Percentiles rank a stretch among this genome's conserved stretches.
These are phyloP conservation scores for Morus bassanus DNA, from an alignment of 2,797 vertebrate genomes.

Conservation along the genomic window DNA sequence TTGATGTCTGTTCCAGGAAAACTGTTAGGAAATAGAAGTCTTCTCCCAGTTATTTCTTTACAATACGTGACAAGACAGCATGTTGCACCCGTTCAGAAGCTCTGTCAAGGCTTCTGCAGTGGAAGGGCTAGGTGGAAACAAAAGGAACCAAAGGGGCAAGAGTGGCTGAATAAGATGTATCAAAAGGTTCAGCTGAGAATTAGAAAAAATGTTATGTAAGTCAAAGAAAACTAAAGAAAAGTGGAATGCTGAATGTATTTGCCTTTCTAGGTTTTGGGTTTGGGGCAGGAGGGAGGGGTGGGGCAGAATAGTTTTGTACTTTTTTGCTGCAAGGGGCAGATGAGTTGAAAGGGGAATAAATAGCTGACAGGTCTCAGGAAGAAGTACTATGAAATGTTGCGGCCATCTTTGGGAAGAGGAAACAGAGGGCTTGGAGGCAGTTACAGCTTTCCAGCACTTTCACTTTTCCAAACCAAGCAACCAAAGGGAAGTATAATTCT, in stretches of 20 bases:
- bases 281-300: fast-evolving
- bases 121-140: background rate
- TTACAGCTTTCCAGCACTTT: background rate
- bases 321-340: background rate
- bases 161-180: background rate
- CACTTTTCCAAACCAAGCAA: background rate
- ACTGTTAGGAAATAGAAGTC: background rate
- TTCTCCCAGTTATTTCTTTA: background rate
- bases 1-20: background rate
- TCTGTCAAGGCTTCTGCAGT: background rate
- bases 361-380: background rate
- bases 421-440: background rate
- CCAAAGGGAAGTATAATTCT: background rate
- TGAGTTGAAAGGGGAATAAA: background rate
- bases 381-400: background rate
- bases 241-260: background rate
- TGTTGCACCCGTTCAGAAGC: background rate
- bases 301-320: background rate
- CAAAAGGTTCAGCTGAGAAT: background rate
- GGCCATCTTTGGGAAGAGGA: background rate
- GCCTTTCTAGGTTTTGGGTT: background rate
- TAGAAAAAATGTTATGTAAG: background rate
- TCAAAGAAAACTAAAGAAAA: background rate
- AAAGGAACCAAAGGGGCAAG: background rate
- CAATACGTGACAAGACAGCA: background rate